Evolutionary conservation across 2,113 vertebrate species (phyloP).

Genomic region (Xerus inauris): DNA sequence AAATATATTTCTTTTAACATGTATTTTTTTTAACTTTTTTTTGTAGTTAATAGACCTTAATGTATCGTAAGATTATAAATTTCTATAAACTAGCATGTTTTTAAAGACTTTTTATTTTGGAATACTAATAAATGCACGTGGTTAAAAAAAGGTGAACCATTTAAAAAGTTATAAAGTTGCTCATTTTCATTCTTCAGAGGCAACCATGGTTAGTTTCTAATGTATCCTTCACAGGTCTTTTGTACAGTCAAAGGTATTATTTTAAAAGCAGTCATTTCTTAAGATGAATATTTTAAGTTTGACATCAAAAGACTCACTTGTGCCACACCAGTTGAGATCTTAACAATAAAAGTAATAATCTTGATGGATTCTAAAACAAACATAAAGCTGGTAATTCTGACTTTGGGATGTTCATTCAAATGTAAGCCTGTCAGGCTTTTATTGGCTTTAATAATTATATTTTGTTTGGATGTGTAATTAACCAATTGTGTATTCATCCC

Average conservation of each 20-base stretch:
- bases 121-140: background rate
- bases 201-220: conserved; percentile 13
- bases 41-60: background rate
- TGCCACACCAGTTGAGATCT: background rate
- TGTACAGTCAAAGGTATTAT: background rate
- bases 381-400: background rate
- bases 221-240: conserved; percentile 41
- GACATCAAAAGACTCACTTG: background rate
- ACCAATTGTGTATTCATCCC: background rate
- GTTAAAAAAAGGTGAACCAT: conserved; percentile 40
- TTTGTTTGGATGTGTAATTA: conserved; percentile 56
- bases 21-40: conserved; percentile 44
- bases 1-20: background rate
- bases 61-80: background rate
- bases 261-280: conserved; percentile 59
- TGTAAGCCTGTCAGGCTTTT: background rate
- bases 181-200: background rate
- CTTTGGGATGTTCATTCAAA: conserved; percentile 49
- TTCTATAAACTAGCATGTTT: conserved; percentile 40
- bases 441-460: conserved; percentile 44
- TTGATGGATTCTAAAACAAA: conserved; percentile 51
- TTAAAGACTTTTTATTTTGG: conserved; percentile 37
- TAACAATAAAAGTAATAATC: conserved; percentile 37
- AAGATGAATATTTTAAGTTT: conserved; percentile 49
- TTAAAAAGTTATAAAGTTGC: background rate